These are phyloP conservation scores for Temnothorax longispinosus DNA, from an alignment of 1,140 invertebrate species.

Conservation along the genomic window DNA sequence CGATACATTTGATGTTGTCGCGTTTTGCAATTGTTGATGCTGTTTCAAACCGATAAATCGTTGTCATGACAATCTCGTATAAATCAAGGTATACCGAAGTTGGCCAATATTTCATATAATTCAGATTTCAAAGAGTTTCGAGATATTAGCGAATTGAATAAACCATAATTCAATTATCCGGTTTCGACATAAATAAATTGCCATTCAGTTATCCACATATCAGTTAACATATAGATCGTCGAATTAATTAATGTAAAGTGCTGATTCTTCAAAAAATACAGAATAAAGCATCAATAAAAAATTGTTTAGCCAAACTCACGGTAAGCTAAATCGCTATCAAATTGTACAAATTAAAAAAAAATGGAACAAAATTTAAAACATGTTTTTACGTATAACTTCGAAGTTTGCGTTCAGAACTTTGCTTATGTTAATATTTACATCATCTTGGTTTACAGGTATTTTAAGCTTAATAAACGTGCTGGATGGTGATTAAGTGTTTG, in stretches of 20 bases:
- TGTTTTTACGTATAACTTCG: not conserved
- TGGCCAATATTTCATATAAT: constrained; percentile 15
- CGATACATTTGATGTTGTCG: constrained; percentile 10
- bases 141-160: constrained; percentile 11
- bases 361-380: not conserved
- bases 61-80: not conserved
- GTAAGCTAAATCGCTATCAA: not conserved
- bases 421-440: constrained; percentile 31
- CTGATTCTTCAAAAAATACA: not conserved
- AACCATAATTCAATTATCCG: not conserved
- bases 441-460: constrained; percentile 32
- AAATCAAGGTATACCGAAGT: not conserved
- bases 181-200: constrained; percentile 5
- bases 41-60: constrained; percentile 26
- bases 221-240: not conserved
- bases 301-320: not conserved
- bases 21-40: not conserved
- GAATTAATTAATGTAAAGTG: not conserved
- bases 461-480: constrained; percentile 47
- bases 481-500: constrained; percentile 54
- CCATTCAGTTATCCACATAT: not conserved
- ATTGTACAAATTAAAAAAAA: not conserved
- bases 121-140: constrained; percentile 30
- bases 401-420: not conserved
- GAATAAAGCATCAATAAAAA: not conserved